Evolutionary conservation across 2,888 invertebrate genomes (phyloP), one percentile per base, ranked within the genome.

Genomic region (Altica lythri): DNA sequence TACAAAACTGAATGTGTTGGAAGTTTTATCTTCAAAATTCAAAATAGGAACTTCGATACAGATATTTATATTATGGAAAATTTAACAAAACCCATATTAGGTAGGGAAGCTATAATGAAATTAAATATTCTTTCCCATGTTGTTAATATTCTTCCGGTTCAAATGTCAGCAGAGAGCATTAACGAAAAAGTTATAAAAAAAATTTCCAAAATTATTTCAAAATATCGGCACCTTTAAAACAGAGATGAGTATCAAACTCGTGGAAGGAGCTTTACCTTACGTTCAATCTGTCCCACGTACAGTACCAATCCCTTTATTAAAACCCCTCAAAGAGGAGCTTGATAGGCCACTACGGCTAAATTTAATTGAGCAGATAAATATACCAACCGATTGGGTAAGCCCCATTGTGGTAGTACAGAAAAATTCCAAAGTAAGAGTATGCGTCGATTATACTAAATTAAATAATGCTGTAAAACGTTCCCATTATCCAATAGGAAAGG

Each of bases 401-500:
- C 60, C 60, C 6, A 60, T 61, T 2, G 59, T 62, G 18, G 35
- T 56, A 30, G 61, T 61, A n/a, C 50, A 35, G 4, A 59, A 59
- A 38, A 47, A 53, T 34, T 18, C 50, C 12, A 35, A 44, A 13
- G 34, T 59, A 6, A n/a, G 62, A 35, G 8, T 61, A 34, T 62
- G 59, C 40, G 43, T 53, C 2, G 62, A 64, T 47, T 60, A 55
- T 40, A 59, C 61, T 3, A 13, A 56, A 34, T 17, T 65, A 16
- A 63, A 62, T 45, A 54, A 54, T 30, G 45, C 43, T 18, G 61
- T 66, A 17, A 42, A 53, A 19, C 51, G 66, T n/a, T 25, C 62
- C 6, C 56, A 63, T 16, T 62, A 55, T 46, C 67, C 67, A 1
- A 56, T 70, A 9, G 61, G 62, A 18, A 66, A 69, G 19, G 60